Conservation (phyloP, 2,888 invertebrate genomes). For the Nomada lathburiana region DNA sequence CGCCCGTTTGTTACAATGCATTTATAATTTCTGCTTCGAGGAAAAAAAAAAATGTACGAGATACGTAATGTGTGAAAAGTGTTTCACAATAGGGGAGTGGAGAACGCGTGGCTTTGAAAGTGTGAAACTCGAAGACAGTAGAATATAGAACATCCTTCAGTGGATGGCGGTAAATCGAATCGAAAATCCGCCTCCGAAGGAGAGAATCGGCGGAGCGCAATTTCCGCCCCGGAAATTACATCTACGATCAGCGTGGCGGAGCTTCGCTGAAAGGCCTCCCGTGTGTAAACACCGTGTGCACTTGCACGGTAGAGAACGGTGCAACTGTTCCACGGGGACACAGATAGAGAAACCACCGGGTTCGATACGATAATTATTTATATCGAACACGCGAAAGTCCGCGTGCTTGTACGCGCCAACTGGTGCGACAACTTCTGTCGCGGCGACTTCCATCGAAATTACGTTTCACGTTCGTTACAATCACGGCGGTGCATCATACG, state of each 20-base stretch:
- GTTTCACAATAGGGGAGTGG: background rate
- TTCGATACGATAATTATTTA: constrained; percentile 21
- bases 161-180: constrained; percentile 49
- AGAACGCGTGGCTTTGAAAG: background rate
- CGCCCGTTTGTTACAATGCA: no score
- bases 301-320: background rate
- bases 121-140: background rate
- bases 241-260: constrained; percentile 51
- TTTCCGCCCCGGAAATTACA: constrained; percentile 74
- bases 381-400: background rate
- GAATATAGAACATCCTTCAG: constrained; percentile 15
- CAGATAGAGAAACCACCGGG: background rate
- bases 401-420: no score
- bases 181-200: constrained; percentile 50
- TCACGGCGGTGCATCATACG: no score
- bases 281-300: constrained; percentile 1
- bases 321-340: background rate
- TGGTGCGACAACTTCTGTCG: background rate
- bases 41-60: no score
- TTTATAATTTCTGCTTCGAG: no score
- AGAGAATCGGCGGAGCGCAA: constrained; percentile 59
- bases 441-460: no score
- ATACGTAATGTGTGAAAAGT: no score
- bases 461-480: no score
- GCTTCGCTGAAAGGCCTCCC: constrained; percentile 39